phyloP scores from a whole-genome alignment of 2,113 vertebrate genomes.

The Xenus cinereus region DNA sequence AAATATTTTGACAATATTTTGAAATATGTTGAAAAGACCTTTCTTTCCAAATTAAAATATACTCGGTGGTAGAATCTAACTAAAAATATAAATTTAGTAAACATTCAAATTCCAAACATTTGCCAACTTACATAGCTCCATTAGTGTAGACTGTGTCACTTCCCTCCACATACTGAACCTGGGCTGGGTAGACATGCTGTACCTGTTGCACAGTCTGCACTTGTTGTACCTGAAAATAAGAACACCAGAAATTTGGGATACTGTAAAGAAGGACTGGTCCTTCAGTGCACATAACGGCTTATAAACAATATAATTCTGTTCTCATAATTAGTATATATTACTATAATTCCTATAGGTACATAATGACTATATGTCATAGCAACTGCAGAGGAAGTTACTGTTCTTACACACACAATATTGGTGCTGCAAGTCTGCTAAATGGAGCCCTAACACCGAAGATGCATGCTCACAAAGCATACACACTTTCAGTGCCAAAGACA shows the following conservation, averaged over 20 bases:
- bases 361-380: neutral
- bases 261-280: neutral
- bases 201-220: conserved; percentile 83
- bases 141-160: conserved; percentile 85
- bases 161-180: conserved; percentile 86
- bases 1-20: neutral
- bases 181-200: conserved; percentile 84
- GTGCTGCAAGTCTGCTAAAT: neutral
- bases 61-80: neutral
- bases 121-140: conserved; percentile 83
- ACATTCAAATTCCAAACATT: neutral
- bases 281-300: neutral
- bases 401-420: neutral
- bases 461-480: accelerated
- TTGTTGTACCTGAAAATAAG: conserved; percentile 79
- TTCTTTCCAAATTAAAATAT: neutral
- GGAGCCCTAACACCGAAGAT: neutral
- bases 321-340: neutral
- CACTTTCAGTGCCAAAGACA: neutral
- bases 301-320: neutral
- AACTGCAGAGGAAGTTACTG: neutral
- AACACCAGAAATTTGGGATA: neutral
- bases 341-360: too few species aligned
- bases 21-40: neutral
- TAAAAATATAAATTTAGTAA: neutral